Conservation (phyloP, 2,113 vertebrate species). For the Tragelaphus scriptus region DNA sequence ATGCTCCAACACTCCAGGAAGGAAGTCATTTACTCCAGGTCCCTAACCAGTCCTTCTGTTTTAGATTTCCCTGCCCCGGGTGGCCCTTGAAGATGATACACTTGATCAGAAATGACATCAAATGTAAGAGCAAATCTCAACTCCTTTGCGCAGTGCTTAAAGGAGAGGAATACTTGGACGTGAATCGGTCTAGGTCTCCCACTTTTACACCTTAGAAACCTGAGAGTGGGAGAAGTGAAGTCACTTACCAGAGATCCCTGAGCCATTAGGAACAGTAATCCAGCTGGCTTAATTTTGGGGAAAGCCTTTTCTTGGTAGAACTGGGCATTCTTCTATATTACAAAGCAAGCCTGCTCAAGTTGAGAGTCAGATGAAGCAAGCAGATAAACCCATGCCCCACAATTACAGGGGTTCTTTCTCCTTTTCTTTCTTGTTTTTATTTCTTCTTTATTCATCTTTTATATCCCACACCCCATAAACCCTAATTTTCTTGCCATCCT, state of each 20-base stretch:
- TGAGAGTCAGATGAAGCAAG: background rate
- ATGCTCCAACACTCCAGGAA: slow-evolving; percentile 30
- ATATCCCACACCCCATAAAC: accelerated
- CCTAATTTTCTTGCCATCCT: background rate
- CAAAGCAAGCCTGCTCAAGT: background rate
- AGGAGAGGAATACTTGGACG: background rate
- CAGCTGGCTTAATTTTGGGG: background rate
- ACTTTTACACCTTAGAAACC: background rate
- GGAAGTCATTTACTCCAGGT: slow-evolving; percentile 48
- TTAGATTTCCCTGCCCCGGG: background rate
- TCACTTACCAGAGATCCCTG: background rate
- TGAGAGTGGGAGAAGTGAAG: background rate
- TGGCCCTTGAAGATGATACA: background rate
- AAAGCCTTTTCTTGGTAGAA: background rate
- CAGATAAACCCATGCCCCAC: background rate
- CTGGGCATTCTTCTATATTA: background rate
- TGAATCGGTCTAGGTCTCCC: background rate
- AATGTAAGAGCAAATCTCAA: background rate
- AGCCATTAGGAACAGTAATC: background rate
- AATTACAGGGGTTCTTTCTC: background rate
- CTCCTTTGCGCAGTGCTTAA: background rate
- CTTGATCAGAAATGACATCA: background rate
- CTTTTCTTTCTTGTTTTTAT: background rate
- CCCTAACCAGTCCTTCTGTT: background rate
- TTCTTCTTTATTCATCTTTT: background rate